Conservation (phyloP, 92 coral and sea anemone genomes). For the Metridium senile region DNA sequence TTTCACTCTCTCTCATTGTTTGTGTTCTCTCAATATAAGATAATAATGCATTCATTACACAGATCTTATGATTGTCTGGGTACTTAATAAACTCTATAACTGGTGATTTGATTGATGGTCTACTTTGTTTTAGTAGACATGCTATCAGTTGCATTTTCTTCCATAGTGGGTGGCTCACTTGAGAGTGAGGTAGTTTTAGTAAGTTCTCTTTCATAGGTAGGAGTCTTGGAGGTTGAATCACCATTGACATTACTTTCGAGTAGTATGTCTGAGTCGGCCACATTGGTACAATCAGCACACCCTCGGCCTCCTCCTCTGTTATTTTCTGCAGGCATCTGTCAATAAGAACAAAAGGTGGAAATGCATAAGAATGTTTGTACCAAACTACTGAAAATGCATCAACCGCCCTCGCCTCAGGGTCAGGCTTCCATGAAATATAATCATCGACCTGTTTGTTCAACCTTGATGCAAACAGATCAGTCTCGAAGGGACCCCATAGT, state of each 20-base stretch:
- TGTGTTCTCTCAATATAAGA: constrained; percentile 7
- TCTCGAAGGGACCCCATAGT: constrained; percentile 25
- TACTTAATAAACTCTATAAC: constrained; percentile 22
- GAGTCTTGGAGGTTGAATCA: constrained; percentile 32
- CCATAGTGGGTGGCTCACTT: constrained; percentile 29
- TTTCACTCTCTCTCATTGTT: constrained; percentile 20
- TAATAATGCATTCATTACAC: constrained; percentile 22
- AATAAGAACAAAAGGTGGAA: constrained; percentile 32
- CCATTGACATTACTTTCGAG: constrained; percentile 11
- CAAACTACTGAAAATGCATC: constrained; percentile 31
- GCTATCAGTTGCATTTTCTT: constrained; percentile 44
- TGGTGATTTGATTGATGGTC: constrained; percentile 37
- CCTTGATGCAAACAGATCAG: constrained; percentile 40
- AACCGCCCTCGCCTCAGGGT: constrained; percentile 31
- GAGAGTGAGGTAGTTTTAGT: constrained; percentile 34
- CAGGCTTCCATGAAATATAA: constrained; percentile 45
- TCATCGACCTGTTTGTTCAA: constrained; percentile 6
- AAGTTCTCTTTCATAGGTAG: constrained; percentile 31
- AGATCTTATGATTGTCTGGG: constrained; percentile 15
- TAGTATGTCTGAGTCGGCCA: constrained; percentile 38
- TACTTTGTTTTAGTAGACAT: constrained; percentile 34
- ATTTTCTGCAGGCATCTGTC: constrained; percentile 38
- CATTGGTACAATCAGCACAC: constrained; percentile 22
- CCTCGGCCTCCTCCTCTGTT: constrained; percentile 28
- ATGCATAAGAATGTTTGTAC: constrained; percentile 38